Evolutionary conservation across 2,888 invertebrate genomes (phyloP).

Genomic region (Agrilus mali): DNA sequence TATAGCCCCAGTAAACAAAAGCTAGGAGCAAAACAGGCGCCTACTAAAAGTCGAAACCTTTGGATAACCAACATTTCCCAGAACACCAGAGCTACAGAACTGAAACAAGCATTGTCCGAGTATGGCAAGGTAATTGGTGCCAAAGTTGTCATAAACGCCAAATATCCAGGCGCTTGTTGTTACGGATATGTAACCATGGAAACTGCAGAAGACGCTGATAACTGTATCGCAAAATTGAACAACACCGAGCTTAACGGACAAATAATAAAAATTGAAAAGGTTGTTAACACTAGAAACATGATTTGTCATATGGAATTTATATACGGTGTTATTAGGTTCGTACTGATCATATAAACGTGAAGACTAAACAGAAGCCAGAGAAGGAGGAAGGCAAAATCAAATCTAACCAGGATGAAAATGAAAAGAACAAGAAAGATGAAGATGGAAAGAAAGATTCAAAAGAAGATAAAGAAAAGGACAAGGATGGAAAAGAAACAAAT

Average conservation of each 20-base stretch:
- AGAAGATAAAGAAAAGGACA: conserved; percentile 12
- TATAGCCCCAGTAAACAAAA: conserved; percentile 13
- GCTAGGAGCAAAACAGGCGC: conserved; percentile 8
- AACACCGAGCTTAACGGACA: conserved; percentile 89
- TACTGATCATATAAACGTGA: conserved; percentile 28
- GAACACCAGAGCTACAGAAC: conserved; percentile 82
- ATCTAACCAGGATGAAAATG: conserved; percentile 5
- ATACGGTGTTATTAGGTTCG: conserved; percentile 20
- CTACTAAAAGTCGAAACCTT: conserved; percentile 52
- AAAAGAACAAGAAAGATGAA: conserved; percentile 14
- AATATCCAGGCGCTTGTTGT: conserved; percentile 83
- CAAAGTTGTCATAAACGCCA: conserved; percentile 92
- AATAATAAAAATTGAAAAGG: conserved; percentile 89
- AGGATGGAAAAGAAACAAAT: conserved; percentile 12
- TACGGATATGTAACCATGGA: conserved; percentile 97
- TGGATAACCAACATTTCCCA: conserved; percentile 94
- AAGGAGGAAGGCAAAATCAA: neutral
- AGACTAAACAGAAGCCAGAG: conserved; percentile 9
- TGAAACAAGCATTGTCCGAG: conserved; percentile 84
- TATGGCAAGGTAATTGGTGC: conserved; percentile 92
- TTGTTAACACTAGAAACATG: conserved; percentile 21
- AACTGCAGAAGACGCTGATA: conserved; percentile 75
- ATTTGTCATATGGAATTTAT: too few species aligned
- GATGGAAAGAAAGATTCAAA: conserved; percentile 15
- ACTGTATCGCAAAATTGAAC: conserved; percentile 82